Conservation (phyloP, 2,797 vertebrate species). For the Hozukius guyotensis region DNA sequence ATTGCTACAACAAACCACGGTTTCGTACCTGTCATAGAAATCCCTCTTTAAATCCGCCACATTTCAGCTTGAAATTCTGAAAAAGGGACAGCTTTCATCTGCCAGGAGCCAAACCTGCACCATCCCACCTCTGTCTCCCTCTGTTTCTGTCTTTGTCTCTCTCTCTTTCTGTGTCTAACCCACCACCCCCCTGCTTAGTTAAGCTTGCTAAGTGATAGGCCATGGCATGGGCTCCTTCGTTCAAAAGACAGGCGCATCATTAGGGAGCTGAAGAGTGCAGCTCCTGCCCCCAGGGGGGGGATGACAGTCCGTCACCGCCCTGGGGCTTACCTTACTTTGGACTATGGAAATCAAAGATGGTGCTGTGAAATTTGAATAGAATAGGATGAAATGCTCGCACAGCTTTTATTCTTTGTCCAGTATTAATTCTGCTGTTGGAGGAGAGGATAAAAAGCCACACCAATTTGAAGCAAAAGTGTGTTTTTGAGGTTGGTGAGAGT, state of each 20-base stretch:
- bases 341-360: conserved; percentile 83
- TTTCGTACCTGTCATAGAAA: conserved; percentile 30
- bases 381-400: conserved; percentile 67
- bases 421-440: conserved; percentile 57
- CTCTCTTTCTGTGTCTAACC: conserved; percentile 47
- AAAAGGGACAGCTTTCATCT: conserved; percentile 70
- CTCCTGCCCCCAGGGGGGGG: conserved; percentile 79
- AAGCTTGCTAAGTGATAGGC: conserved; percentile 83
- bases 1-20: conserved; percentile 2
- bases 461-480: conserved; percentile 49
- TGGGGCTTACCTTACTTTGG: conserved; percentile 80
- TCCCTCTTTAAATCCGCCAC: conserved; percentile 30
- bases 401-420: conserved; percentile 20
- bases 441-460: neutral
- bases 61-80: conserved; percentile 46
- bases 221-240: conserved; percentile 75
- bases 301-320: conserved; percentile 83
- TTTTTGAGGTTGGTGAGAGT: conserved; percentile 16
- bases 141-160: conserved; percentile 58
- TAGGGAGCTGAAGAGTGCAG: conserved; percentile 80
- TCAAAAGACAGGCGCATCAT: conserved; percentile 85
- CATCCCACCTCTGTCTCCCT: conserved; percentile 61
- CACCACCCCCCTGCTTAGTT: conserved; percentile 66
- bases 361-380: conserved; percentile 79
- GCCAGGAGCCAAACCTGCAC: conserved; percentile 49